Conservation (phyloP, 2,113 vertebrate species). For the Pholis gunnellus region DNA sequence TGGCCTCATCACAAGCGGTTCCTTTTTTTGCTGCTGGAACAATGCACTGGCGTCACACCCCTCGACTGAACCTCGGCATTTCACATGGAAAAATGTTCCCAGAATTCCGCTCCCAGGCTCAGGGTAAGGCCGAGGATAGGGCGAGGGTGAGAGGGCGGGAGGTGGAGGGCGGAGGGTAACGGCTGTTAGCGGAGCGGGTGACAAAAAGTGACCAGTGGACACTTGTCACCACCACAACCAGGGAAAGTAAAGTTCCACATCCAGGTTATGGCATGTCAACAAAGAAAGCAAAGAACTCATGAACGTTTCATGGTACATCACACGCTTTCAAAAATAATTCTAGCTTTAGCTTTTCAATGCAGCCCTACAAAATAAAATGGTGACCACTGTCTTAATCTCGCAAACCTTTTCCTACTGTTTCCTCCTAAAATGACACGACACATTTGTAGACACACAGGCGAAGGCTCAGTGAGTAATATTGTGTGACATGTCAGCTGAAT, state of each 20-base stretch:
- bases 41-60: conserved; percentile 88
- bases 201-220: conserved; percentile 65
- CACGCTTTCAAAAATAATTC: neutral
- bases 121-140: conserved; percentile 80
- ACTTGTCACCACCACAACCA: conserved; percentile 66
- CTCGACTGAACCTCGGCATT: conserved; percentile 84
- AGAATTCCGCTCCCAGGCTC: conserved; percentile 87
- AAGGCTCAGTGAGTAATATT: conserved; percentile 25
- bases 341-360: neutral
- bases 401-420: neutral
- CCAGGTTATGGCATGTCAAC: neutral
- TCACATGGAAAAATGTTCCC: conserved; percentile 88
- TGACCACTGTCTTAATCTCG: neutral
- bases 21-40: conserved; percentile 86
- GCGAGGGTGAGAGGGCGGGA: conserved; percentile 78
- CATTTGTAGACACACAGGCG: conserved; percentile 12
- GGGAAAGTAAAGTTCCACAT: conserved; percentile 24
- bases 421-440: neutral
- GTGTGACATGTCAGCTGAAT: conserved; percentile 52
- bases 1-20: conserved; percentile 88
- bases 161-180: conserved; percentile 69
- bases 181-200: conserved; percentile 53
- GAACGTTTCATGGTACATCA: neutral
- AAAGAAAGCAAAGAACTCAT: conserved; percentile 1
- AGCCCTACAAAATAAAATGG: neutral